Evolutionary conservation across 2,797 vertebrate genomes (phyloP).

Genomic region (Rhinogobio ventralis): DNA sequence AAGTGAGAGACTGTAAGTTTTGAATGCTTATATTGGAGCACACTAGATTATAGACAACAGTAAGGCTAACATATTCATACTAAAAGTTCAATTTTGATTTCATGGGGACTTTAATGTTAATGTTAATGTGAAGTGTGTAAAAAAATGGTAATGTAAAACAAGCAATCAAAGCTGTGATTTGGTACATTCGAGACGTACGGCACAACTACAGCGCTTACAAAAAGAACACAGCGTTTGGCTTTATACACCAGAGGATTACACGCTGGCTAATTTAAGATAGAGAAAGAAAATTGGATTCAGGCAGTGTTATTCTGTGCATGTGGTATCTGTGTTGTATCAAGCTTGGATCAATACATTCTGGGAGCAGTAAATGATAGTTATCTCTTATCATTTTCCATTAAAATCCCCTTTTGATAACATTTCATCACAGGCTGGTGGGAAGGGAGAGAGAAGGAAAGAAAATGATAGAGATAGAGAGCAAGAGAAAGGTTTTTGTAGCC

Average conservation of each 20-base stretch:
- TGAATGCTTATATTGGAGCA: too few relatives aligned
- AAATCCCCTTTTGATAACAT: conserved; percentile 43
- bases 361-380: conserved; percentile 44
- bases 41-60: too few relatives aligned
- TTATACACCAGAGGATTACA: conserved; percentile 39
- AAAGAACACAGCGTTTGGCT: neutral
- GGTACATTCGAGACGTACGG: neutral
- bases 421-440: conserved; percentile 48
- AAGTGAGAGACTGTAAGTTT: too few relatives aligned
- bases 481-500: conserved; percentile 30
- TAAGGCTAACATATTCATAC: too few relatives aligned
- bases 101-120: neutral
- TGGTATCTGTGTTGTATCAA: conserved; percentile 45
- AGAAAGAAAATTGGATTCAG: conserved; percentile 34
- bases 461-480: conserved; percentile 14
- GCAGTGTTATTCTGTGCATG: conserved; percentile 27
- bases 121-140: neutral
- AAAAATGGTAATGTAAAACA: conserved; percentile 2
- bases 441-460: neutral
- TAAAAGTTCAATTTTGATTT: too few relatives aligned
- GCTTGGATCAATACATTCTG: conserved; percentile 50
- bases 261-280: conserved; percentile 34
- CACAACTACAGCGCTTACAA: neutral
- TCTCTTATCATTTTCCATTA: conserved; percentile 58
- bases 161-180: neutral